phyloP scores from a whole-genome alignment of 2,888 invertebrate species.

The Timandra comae region DNA sequence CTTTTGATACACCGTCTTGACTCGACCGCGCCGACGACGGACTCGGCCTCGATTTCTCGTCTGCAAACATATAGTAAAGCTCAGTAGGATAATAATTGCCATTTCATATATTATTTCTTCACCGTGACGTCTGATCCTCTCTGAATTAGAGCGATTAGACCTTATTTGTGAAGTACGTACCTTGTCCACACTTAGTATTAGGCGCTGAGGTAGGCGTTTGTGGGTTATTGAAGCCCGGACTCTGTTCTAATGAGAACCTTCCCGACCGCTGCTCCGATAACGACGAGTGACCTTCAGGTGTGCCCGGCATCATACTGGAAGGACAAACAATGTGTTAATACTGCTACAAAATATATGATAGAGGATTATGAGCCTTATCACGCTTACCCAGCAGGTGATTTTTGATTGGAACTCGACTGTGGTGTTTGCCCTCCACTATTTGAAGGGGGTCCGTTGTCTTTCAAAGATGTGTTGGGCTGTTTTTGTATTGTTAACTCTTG shows the following conservation, averaged over 20 bases:
- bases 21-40: conserved; percentile 67
- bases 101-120: no score
- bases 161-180: conserved; percentile 23
- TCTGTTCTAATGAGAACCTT: conserved; percentile 69
- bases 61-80: conserved; percentile 28
- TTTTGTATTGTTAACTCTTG: conserved; percentile 97
- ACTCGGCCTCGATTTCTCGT: conserved; percentile 71
- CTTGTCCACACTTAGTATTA: conserved; percentile 52
- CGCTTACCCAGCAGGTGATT: conserved; percentile 84
- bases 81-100: no score
- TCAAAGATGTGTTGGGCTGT: conserved; percentile 93
- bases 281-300: conserved; percentile 65
- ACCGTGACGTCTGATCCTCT: no score
- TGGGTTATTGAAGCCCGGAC: conserved; percentile 71
- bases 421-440: conserved; percentile 69
- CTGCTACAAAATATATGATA: conserved; percentile 25
- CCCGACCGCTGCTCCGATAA: conserved; percentile 63
- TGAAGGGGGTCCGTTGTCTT: conserved; percentile 80
- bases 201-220: conserved; percentile 64
- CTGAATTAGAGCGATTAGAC: no score
- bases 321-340: conserved; percentile 2
- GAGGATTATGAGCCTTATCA: no score
- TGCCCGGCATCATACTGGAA: conserved; percentile 70
- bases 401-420: conserved; percentile 75
- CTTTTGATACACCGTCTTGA: conserved; percentile 65